These are phyloP conservation scores for Ylistrum balloti DNA, from an alignment of 1,140 invertebrate species.

Conservation along the genomic window DNA sequence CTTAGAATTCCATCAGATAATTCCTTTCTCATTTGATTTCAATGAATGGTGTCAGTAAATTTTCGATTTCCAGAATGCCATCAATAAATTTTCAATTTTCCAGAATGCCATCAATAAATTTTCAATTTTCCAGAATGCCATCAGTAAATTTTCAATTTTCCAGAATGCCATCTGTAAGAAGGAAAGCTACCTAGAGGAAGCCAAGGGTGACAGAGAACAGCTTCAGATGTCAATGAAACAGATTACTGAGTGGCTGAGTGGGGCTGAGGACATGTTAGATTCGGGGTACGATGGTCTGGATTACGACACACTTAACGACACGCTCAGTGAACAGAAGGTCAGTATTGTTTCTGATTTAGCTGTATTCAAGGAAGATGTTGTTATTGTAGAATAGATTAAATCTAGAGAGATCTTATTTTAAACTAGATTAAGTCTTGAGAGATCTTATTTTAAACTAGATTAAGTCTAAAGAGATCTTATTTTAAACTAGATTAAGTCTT, in stretches of 20 bases:
- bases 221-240: conserved; percentile 84
- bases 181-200: conserved; percentile 88
- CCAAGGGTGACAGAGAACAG: conserved; percentile 85
- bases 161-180: conserved; percentile 87
- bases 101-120: no score
- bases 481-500: no score
- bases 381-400: background rate
- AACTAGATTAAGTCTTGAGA: no score
- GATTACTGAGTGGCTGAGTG: conserved; percentile 91
- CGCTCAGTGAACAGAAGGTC: conserved; percentile 93
- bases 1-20: no score
- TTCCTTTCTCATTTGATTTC: no score
- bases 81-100: no score
- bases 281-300: conserved; percentile 91
- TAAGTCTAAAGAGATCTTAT: no score
- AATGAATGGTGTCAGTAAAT: no score
- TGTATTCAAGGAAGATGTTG: background rate
- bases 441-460: no score
- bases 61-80: no score
- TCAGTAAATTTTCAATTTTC: conserved; percentile 31
- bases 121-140: conserved; percentile 65
- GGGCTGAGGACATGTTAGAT: conserved; percentile 90
- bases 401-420: no score
- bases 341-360: background rate
- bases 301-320: conserved; percentile 91